Conservation (phyloP, 2,888 invertebrate genomes). For the Diadegma fenestrale region DNA sequence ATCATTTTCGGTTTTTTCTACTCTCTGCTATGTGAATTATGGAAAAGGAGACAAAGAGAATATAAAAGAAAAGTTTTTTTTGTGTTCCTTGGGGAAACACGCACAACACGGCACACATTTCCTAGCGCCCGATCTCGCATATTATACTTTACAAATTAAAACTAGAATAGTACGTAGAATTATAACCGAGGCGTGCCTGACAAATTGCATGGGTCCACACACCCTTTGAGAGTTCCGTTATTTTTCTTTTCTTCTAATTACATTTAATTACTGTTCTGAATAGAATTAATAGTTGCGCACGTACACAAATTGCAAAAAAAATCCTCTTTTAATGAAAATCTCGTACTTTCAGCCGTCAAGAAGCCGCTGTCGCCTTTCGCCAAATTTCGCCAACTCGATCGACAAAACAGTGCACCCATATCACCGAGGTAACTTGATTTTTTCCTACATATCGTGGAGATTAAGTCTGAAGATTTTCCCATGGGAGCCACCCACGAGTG, state of each 20-base stretch:
- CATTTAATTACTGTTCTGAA: conserved; percentile 38
- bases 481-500: too few relatives aligned
- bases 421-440: conserved; percentile 89
- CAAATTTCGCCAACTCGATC: conserved; percentile 96
- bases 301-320: background rate
- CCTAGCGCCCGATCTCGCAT: conserved; percentile 60
- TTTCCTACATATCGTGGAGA: background rate
- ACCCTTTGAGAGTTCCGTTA: conserved; percentile 62
- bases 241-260: conserved; percentile 59
- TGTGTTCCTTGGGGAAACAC: conserved; percentile 71
- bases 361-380: conserved; percentile 94
- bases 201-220: conserved; percentile 64
- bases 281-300: background rate
- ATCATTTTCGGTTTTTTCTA: background rate
- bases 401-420: conserved; percentile 91
- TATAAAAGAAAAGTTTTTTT: conserved; percentile 18
- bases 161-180: conserved; percentile 56
- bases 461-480: background rate
- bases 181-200: conserved; percentile 62
- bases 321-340: conserved; percentile 48
- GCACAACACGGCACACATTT: conserved; percentile 76
- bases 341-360: conserved; percentile 80
- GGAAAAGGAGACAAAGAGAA: background rate
- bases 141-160: conserved; percentile 37
- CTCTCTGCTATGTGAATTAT: background rate